Evolutionary conservation across 2,888 invertebrate species (phyloP), one percentile per base, ranked within the genome.

Genomic region (Synergus japonicus): DNA sequence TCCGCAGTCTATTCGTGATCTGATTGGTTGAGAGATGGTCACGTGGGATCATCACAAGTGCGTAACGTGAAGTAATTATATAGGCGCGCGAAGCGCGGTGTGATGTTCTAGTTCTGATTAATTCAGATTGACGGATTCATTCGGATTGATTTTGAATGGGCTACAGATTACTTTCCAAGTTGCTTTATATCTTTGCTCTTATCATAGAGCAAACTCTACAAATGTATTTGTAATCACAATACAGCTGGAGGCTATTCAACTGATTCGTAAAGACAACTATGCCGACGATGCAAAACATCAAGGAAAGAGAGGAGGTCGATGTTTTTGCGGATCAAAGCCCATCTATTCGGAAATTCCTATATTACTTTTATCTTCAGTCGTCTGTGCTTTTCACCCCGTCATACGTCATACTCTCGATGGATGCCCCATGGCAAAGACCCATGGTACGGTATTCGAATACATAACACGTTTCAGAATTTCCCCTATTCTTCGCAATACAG

Each of bases 211-310:
- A 12, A 60, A 60, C 22, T 60, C 22, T 60, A 60, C 8, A 60
- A 22, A 22, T 22, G 10, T 60, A 22, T 60, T 60, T 60, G 22
- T 22, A 60, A 60, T 60, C 60, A 60, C 22, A 60, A 60, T 60
- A 10, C 22, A 60, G 60, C 60, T 60, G 60, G 22, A n/a, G 60
- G 60, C 60, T 60, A 60, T 60, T 22, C 12, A 22, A 60, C 4
- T 60, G 60, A 60, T 60, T 60, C 60, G 22, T 60, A 60, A 60
- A 60, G 60, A 60, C 60, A 60, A 60, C 60, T 60, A 60, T 60
- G 22, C 60, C 22, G 22, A 60, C 60, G 3, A 22, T 60, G 60
- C 60, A 60, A 60, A 22, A 22, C 60, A 60, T 60, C 60, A 60
- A 60, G 60, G 60, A 60, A 60, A 60, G 22, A 22, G 60, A 60